phyloP scores from a whole-genome alignment of 2,888 invertebrate genomes.

The Nysson spinosus region DNA sequence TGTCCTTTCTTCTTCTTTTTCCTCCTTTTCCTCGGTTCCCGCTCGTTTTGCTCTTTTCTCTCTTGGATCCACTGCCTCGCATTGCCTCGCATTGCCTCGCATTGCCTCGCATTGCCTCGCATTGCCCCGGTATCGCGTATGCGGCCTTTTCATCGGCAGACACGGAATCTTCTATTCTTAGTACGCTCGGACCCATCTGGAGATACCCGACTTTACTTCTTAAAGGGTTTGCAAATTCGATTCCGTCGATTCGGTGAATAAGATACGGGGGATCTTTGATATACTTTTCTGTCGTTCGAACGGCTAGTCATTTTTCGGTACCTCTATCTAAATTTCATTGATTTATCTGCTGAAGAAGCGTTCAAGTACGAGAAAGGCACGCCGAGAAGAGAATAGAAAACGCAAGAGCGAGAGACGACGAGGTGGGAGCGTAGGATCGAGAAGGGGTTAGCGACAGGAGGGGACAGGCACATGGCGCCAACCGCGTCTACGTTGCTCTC shows the following conservation, averaged over 20 bases:
- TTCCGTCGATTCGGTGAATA: no score
- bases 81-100: no score
- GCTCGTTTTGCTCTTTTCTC: background rate
- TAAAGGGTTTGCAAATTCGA: no score
- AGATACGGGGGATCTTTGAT: no score
- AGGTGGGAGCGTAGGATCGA: background rate
- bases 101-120: background rate
- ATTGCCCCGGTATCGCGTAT: background rate
- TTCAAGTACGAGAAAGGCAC: no score
- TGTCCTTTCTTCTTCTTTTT: slow-evolving; percentile 12
- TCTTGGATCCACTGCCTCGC: background rate
- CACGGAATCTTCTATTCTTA: background rate
- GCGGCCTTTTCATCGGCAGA: background rate
- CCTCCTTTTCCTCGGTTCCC: slow-evolving; percentile 7
- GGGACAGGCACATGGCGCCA: slow-evolving; percentile 67
- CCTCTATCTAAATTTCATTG: no score
- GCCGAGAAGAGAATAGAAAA: slow-evolving; percentile 4
- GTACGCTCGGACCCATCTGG: background rate
- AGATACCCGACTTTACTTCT: background rate
- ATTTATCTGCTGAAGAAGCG: no score
- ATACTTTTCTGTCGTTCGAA: no score
- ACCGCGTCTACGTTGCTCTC: slow-evolving; percentile 53
- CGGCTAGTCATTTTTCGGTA: no score
- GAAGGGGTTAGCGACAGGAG: slow-evolving; percentile 2
- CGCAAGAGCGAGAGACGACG: background rate